phyloP scores from a whole-genome alignment of 2,797 vertebrate genomes.

The Pelodytes ibericus region DNA sequence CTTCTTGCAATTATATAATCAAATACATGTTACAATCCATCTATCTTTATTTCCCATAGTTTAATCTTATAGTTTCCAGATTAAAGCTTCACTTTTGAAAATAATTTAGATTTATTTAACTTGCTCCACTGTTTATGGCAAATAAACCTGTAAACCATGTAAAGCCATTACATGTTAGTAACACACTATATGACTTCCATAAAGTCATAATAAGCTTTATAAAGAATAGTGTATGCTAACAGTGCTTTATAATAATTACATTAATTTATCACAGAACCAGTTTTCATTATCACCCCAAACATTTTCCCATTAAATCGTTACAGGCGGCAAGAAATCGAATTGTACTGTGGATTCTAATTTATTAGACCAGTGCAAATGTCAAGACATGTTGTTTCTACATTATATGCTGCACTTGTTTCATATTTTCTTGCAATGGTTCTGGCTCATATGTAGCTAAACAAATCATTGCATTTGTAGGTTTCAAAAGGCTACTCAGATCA shows the following conservation, averaged over 20 bases:
- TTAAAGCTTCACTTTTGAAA: too few relatives aligned
- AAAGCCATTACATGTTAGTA: too few relatives aligned
- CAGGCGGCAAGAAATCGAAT: not conserved
- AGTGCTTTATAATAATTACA: conserved; percentile 1
- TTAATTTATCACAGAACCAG: not conserved
- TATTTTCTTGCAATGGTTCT: conserved; percentile 14
- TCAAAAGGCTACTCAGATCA: conserved; percentile 35
- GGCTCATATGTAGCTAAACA: conserved; percentile 10
- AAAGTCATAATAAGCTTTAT: not conserved
- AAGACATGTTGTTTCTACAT: conserved; percentile 20
- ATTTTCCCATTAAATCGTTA: conserved; percentile 20
- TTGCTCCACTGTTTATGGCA: too few relatives aligned
- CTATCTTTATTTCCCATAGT: too few relatives aligned
- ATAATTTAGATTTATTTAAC: too few relatives aligned
- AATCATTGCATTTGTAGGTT: conserved; percentile 37
- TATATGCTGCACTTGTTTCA: conserved; percentile 14
- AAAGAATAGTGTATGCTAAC: not conserved
- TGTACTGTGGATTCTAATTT: conserved; percentile 9
- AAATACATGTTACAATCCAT: too few relatives aligned
- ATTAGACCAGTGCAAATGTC: conserved; percentile 24
- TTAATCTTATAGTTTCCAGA: too few relatives aligned
- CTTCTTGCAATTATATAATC: too few relatives aligned
- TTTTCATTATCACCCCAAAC: conserved; percentile 17
- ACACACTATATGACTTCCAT: not conserved
- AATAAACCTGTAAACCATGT: too few relatives aligned